phyloP scores from a whole-genome alignment of 2,888 invertebrate species.

The Malachius bipustulatus region DNA sequence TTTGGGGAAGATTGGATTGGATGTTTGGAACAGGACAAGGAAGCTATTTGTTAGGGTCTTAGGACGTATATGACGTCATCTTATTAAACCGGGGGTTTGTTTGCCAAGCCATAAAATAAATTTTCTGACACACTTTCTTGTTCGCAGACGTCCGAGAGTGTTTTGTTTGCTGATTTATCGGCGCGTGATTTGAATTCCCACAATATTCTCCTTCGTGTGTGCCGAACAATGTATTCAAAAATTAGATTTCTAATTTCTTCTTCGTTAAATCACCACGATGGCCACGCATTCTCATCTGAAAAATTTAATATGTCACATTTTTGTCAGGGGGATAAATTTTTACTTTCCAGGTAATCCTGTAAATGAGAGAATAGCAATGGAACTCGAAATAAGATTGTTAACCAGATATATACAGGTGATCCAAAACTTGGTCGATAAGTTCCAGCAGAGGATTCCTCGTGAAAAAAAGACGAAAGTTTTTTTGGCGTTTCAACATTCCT shows the following conservation, averaged over 20 bases:
- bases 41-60: slow-evolving; percentile 29
- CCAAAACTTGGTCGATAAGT: no score
- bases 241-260: slow-evolving; percentile 27
- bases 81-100: slow-evolving; percentile 32
- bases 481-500: no score
- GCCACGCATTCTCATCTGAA: no score
- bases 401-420: no score
- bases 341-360: no score
- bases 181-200: slow-evolving; percentile 32
- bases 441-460: no score
- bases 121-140: slow-evolving; percentile 32
- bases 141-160: slow-evolving; percentile 26
- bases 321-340: no score
- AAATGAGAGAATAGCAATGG: no score
- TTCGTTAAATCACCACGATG: no score
- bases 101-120: slow-evolving; percentile 34
- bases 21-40: slow-evolving; percentile 23
- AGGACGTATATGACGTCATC: slow-evolving; percentile 31
- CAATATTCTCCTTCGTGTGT: slow-evolving; percentile 18
- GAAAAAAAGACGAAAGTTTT: no score
- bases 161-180: slow-evolving; percentile 32
- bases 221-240: slow-evolving; percentile 26
- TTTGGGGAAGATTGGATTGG: slow-evolving; percentile 27
- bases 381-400: no score
- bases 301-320: no score